These are phyloP conservation scores for Nomada ferruginata DNA, from an alignment of 2,888 invertebrate species.

Conservation along the genomic window DNA sequence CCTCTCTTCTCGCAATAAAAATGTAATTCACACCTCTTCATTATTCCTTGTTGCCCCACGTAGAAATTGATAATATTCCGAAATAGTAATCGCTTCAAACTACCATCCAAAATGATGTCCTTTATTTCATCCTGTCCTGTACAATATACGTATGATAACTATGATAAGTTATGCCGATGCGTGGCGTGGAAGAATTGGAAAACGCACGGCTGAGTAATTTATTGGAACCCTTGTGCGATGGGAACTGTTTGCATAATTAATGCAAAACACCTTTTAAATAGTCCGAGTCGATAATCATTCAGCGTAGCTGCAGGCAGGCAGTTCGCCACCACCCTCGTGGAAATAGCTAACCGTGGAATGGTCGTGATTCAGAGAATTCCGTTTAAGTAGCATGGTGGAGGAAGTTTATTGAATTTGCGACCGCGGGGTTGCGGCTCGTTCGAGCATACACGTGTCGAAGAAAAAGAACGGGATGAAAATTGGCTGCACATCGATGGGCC, in stretches of 20 bases:
- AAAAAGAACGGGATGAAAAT: slow-evolving; percentile 50
- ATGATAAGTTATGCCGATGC: slow-evolving; percentile 29
- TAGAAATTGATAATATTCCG: background rate
- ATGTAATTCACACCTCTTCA: background rate
- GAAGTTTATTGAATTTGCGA: slow-evolving; percentile 78
- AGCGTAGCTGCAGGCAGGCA: slow-evolving; percentile 77
- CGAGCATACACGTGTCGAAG: slow-evolving; percentile 23
- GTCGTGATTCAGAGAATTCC: slow-evolving; percentile 79
- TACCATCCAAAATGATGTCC: background rate
- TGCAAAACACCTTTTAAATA: slow-evolving; percentile 83
- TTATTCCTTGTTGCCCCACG: background rate
- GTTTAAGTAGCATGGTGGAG: slow-evolving; percentile 70
- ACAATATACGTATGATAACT: slow-evolving; percentile 9
- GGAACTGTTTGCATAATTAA: slow-evolving; percentile 82
- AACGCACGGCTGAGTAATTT: slow-evolving; percentile 37
- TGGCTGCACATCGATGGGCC: slow-evolving; percentile 13
- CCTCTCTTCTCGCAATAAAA: background rate
- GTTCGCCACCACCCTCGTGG: slow-evolving; percentile 61
- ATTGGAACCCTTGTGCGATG: slow-evolving; percentile 27
- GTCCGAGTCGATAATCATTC: slow-evolving; percentile 77
- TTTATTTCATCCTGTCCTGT: background rate
- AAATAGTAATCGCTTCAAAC: background rate
- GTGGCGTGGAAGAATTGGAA: slow-evolving; percentile 32
- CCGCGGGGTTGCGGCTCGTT: slow-evolving; percentile 25
- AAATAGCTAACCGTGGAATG: slow-evolving; percentile 73